Base-by-base conservation (phyloP, 2,888 invertebrate genomes). In the Danaus chrysippus region DNA sequence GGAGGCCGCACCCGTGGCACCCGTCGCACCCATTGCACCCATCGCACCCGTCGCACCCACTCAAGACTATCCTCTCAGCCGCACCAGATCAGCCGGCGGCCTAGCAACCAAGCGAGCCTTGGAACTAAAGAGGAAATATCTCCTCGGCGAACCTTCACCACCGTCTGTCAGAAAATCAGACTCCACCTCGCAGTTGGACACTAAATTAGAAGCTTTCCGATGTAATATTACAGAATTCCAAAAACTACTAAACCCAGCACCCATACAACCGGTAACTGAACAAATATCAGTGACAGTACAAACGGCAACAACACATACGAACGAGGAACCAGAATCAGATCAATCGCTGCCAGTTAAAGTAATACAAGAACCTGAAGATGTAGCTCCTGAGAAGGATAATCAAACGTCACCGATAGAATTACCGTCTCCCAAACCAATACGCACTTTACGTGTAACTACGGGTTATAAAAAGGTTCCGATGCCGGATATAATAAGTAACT, bases 211-310 rank as follows among this genome's bases (percentile, higher is more conserved):
- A 84, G 95, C 94, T 65, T 95, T 97, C 77, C 94, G 96, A 69
- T 95, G 95, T 43, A 95, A 94, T 72, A 97, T 97, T 65, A 95
- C 96, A 0, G 97, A 97, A 77, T 96, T 96, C 76, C 97, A 97
- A 75, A 97, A 97, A 76, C 86, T 97, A 70, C 82, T 97, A 49
- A 95, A 96, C 80, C 96, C 96, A 0, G 95, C 96, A 0, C 92
- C 49, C 5, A 17, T 8, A 10, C 49, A 49, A 49, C 11, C 49
- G n/a, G 17, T 17, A 10, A 17, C 49, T 17, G 17, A 10, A 49
- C 49, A 49, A 17, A 15, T 17, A 49, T 17, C 17, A 17, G 8
- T 11, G 15, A n/a, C 17, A 17, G 17, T 10, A 9, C 17, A 49
- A 10, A 17, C 10, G 49, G 49, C 49, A 17, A 49, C 49, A 17